phyloP scores from a whole-genome alignment of 1,140 invertebrate species.

The Coboldia fuscipes region DNA sequence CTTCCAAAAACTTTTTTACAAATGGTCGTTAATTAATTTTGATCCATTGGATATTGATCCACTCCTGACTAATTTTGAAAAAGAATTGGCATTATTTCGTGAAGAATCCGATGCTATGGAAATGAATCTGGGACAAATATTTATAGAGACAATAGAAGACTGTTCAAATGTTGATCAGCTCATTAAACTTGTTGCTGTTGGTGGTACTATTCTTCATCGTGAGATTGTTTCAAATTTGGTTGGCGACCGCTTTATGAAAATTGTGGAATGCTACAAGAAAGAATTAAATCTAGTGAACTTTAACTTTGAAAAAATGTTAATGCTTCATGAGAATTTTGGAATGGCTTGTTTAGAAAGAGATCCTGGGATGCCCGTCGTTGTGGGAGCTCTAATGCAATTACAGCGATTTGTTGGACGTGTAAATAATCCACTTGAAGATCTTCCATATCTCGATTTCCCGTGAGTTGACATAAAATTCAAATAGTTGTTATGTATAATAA shows the following conservation, averaged over 20 bases:
- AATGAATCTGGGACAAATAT: conserved; percentile 41
- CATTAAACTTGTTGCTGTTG: conserved; percentile 36
- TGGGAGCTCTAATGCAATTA: conserved; percentile 36
- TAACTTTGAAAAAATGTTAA: conserved; percentile 17
- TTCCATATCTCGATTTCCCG: conserved; percentile 12
- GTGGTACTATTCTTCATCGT: conserved; percentile 38
- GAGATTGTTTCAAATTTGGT: conserved; percentile 33
- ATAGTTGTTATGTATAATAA: no score
- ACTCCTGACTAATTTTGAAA: conserved; percentile 28
- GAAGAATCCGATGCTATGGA: conserved; percentile 34
- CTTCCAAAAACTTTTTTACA: conserved; percentile 40
- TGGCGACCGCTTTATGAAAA: conserved; percentile 9
- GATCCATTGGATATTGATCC: conserved; percentile 26
- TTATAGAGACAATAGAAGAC: conserved; percentile 46
- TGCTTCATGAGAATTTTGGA: no score
- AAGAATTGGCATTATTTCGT: conserved; percentile 30
- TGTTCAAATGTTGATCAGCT: conserved; percentile 37
- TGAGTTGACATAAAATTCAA: conserved; percentile 2
- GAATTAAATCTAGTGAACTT: conserved; percentile 35
- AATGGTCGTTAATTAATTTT: conserved; percentile 35
- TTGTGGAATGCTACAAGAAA: conserved; percentile 26
- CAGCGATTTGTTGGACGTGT: conserved; percentile 32
- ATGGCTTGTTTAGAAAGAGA: no score
- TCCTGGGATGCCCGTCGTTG: conserved; percentile 36
- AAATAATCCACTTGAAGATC: conserved; percentile 24